Base-by-base conservation (phyloP, 2,888 invertebrate genomes). In the Acanthosepion lycidas region DNA sequence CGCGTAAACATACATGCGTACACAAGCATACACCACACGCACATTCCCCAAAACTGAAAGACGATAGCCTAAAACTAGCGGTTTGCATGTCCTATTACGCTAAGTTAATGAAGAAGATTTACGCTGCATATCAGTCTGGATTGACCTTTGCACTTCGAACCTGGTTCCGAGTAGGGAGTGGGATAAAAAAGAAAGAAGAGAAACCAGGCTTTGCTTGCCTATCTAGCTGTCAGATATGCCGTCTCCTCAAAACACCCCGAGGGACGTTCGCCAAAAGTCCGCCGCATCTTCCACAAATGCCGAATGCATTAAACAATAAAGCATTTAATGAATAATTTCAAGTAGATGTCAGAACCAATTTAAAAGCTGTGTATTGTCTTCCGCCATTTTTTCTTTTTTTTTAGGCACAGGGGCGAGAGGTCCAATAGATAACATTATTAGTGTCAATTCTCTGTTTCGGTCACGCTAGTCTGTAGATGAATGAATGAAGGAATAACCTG, bases 261-360 rank as follows among this genome's bases (percentile, higher is more conserved):
- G n/a, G 78, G n/a, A n/a, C 78, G 1, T n/a, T n/a, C 78, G n/a
- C 78, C 28, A n/a, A n/a, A 33, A 78, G 33, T 78, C 78, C n/a
- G n/a, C 18, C 33, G n/a, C n/a, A 15, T 78, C 78, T 78, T 78
- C 78, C 15, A 33, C 78, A 33, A 78, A 5, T 12, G n/a, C n/a
- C 33, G 78, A 78, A 78, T 78, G 78, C 78, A 78, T 78, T 33
- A 78, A 78, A 78, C 78, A 78, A 78, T 78, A 78, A 78, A 78
- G 2, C n/a, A 78, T n/a, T 78, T 78, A 78, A 78, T 78, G 78
- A 78, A 78, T 78, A 78, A 78, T 78, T 78, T 78, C n/a, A 9
- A 78, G 78, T 78, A 78, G n/a, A 78, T 78, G 78, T 78, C 78
- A 15, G 18, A 78, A 78, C n/a, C 78, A 78, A 78, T 78, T 78